Evolutionary conservation across 1,140 invertebrate species (phyloP).

Genomic region (Drosophila rufa): DNA sequence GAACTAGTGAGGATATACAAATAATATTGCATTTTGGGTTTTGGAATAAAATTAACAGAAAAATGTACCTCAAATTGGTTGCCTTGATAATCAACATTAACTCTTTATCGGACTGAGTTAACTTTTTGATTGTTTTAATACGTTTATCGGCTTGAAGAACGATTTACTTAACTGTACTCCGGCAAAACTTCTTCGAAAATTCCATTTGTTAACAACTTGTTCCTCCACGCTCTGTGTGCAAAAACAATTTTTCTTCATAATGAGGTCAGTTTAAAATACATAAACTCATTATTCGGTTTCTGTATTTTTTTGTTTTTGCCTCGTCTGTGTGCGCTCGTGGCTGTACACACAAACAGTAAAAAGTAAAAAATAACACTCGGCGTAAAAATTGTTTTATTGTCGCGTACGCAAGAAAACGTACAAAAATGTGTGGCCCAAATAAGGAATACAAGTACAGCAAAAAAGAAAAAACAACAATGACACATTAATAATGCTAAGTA

Average conservation of each 20-base stretch:
- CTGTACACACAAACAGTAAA: conserved; percentile 45
- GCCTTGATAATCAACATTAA: conserved; percentile 8
- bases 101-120: conserved; percentile 13
- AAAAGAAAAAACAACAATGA: conserved; percentile 30
- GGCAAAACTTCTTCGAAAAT: conserved; percentile 32
- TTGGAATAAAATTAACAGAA: not conserved
- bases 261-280: conserved; percentile 61
- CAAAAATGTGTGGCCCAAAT: conserved; percentile 64
- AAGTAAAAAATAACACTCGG: conserved; percentile 38
- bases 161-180: conserved; percentile 17
- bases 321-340: conserved; percentile 47
- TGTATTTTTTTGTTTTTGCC: conserved; percentile 46
- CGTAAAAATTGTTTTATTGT: conserved; percentile 55
- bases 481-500: conserved; percentile 58
- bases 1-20: not conserved
- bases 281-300: conserved; percentile 47
- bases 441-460: conserved; percentile 42
- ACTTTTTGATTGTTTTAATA: conserved; percentile 4
- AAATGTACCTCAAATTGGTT: not conserved
- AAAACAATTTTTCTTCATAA: conserved; percentile 55
- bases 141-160: conserved; percentile 3
- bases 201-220: conserved; percentile 47
- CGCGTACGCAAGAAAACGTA: conserved; percentile 63
- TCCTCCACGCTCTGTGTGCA: conserved; percentile 34
- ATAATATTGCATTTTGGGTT: not conserved